phyloP scores from a whole-genome alignment of 2,113 vertebrate species.

The Brachypodius melanocephalos region DNA sequence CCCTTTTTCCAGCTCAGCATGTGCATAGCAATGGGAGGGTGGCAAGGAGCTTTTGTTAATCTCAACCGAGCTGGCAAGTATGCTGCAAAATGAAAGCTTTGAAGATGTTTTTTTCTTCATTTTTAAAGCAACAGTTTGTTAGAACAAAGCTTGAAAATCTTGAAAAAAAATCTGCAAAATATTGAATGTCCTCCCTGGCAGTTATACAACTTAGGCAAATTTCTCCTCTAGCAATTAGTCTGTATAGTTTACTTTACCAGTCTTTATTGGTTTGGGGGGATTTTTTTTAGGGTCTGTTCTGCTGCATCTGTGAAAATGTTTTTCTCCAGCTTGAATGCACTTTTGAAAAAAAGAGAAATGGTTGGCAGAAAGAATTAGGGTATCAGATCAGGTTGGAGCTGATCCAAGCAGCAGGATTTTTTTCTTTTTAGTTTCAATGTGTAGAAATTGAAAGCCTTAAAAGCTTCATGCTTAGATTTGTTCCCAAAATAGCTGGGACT shows the following conservation, averaged over 20 bases:
- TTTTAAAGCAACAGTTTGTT: slow-evolving; percentile 52
- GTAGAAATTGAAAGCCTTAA: slow-evolving; percentile 16
- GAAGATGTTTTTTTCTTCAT: slow-evolving; percentile 53
- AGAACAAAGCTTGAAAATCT: not conserved
- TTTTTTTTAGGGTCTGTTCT: not conserved
- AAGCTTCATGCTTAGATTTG: not conserved
- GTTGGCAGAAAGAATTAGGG: not conserved
- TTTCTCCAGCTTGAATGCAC: not conserved
- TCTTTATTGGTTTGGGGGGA: not conserved
- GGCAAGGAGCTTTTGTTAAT: slow-evolving; percentile 62
- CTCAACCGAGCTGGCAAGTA: slow-evolving; percentile 56
- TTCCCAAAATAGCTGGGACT: slow-evolving; percentile 2
- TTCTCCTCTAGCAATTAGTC: not conserved
- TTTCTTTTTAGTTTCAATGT: not conserved
- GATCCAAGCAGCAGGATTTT: slow-evolving; percentile 2
- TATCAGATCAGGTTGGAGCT: slow-evolving; percentile 10
- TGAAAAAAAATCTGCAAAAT: not conserved
- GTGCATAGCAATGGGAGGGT: slow-evolving; percentile 54
- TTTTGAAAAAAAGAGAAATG: not conserved
- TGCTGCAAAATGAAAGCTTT: slow-evolving; percentile 53
- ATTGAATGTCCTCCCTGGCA: not conserved
- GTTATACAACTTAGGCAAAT: not conserved
- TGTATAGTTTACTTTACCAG: not conserved
- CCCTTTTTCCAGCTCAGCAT: slow-evolving; percentile 55
- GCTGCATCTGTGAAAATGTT: slow-evolving; percentile 4